Evolutionary conservation across 1,140 invertebrate species (phyloP), one percentile per base, ranked within the genome.

Genomic region (Cepaea nemoralis): DNA sequence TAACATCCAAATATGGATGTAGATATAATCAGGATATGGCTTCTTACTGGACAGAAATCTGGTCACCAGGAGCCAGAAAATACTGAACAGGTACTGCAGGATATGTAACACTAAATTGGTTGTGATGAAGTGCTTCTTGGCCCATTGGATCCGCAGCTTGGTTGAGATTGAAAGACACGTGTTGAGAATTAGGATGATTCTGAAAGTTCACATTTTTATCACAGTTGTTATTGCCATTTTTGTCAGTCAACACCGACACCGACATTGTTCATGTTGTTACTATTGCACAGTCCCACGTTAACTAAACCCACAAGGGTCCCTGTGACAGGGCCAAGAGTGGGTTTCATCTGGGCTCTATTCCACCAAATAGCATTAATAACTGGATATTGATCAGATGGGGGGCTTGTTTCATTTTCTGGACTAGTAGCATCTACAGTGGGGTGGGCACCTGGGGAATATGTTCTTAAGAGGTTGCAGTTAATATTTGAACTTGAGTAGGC

Each of bases 111-210:
- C 40, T 24, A 42, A 24, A 40, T 12, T 10, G 66, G 24, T 70
- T 6, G 35, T 39, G 69, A 70, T 2, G 24, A 39, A 70, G 12
- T n/a, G 24, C 1, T 37, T n/a, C 69, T n/a, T 70, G 69, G 69
- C 35, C 40, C 5, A 1, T 24, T 42, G 19, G 35, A 40, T 22
- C 40, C 0, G 37, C 71, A 45, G 39, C 71, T 12, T 33, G 75
- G 50, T 77, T 77, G 5, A 77, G 33, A 77, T 77, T 77, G 35
- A 77, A 77, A 77, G 75, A 35, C 59, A 39, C 31, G 6, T n/a
- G 39, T 16, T 35, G 33, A 37, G 48, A 14, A 55, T 50, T 55
- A 19, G n/a, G 24, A 35, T 24, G 12, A 8, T 1, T 14, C 24
- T 40, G 19, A 12, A 63, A 35, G n/a, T 22, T 55, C 10, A 40